phyloP scores from a whole-genome alignment of 2,888 invertebrate species.

The Harpalus rufipes region DNA sequence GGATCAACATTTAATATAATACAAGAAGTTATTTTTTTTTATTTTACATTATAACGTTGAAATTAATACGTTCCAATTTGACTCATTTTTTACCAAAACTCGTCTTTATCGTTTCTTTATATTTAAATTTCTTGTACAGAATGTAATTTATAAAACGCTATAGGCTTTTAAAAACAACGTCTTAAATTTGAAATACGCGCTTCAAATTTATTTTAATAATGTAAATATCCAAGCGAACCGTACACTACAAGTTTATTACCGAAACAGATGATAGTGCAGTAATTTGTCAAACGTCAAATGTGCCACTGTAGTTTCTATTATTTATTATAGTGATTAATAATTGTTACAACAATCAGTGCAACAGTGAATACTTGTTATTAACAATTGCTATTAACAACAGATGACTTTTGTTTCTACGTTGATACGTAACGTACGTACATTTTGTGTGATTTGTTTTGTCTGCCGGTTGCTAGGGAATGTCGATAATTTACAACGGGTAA shows the following conservation, averaged over 20 bases:
- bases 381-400: background rate
- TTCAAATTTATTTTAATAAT: too few relatives aligned
- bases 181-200: too few relatives aligned
- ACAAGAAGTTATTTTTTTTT: too few relatives aligned
- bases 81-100: too few relatives aligned
- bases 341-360: background rate
- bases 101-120: too few relatives aligned
- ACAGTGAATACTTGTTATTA: background rate
- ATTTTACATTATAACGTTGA: too few relatives aligned
- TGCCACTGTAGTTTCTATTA: background rate
- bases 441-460: background rate
- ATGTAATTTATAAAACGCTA: too few relatives aligned
- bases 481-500: background rate
- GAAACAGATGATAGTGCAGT: background rate
- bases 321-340: slow-evolving; percentile 1
- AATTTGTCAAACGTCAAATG: background rate
- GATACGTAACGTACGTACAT: background rate
- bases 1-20: too few relatives aligned
- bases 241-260: background rate
- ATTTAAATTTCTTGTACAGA: too few relatives aligned
- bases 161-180: too few relatives aligned
- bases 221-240: too few relatives aligned
- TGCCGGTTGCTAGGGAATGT: background rate
- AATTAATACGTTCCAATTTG: too few relatives aligned
- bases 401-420: background rate